Percentiles rank a stretch among this genome's conserved stretches.
Evolutionary conservation across 2,113 vertebrate genomes (phyloP).

Genomic region (Notothenia rossii): DNA sequence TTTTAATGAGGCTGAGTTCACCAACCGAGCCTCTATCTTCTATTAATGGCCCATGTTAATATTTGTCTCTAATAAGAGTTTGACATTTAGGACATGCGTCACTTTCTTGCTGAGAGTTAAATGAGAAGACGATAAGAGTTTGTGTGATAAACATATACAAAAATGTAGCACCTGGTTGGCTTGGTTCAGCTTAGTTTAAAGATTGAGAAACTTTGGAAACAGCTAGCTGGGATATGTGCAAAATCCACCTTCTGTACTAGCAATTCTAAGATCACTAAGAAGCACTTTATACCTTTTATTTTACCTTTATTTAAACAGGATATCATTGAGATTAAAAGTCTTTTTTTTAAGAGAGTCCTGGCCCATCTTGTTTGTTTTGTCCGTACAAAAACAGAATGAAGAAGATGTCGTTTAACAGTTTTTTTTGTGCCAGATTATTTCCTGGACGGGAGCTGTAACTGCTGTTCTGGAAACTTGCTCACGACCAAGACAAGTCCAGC

Average conservation of each 20-base stretch:
- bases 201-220: too few relatives aligned
- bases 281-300: too few relatives aligned
- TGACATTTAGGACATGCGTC: not conserved
- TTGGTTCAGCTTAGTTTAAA: too few relatives aligned
- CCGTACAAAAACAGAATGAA: not conserved
- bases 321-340: too few relatives aligned
- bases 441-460: not conserved
- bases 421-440: not conserved
- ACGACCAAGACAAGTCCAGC: not conserved
- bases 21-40: constrained; percentile 1
- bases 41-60: constrained; percentile 14
- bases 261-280: too few relatives aligned
- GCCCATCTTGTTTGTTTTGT: too few relatives aligned
- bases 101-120: not conserved
- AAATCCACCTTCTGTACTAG: not conserved
- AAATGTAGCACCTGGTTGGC: not conserved
- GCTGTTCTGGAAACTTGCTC: not conserved
- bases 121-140: not conserved
- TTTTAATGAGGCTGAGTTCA: constrained; percentile 50
- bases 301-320: too few relatives aligned
- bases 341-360: too few relatives aligned
- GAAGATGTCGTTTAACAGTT: not conserved
- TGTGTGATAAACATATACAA: not conserved
- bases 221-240: not conserved
- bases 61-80: not conserved